Evolutionary conservation across 2,888 invertebrate genomes (phyloP).

Genomic region (Escarpia spicata): DNA sequence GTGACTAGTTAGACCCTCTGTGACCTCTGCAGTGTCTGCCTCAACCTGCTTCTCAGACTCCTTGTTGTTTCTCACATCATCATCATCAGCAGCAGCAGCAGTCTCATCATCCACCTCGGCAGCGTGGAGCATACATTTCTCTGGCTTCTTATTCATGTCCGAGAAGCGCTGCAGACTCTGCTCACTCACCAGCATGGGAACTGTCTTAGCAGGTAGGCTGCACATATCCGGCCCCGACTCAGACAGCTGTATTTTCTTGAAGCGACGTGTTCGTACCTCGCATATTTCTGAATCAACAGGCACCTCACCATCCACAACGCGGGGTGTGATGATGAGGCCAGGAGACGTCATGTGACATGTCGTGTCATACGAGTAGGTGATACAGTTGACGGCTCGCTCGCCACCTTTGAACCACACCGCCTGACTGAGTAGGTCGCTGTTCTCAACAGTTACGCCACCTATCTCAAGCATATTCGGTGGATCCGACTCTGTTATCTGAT

Average conservation of each 20-base stretch:
- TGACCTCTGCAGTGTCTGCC: background rate
- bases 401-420: background rate
- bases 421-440: conserved; percentile 2
- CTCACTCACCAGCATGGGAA: background rate
- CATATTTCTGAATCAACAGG: background rate
- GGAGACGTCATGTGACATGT: background rate
- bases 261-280: conserved; percentile 6
- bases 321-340: background rate
- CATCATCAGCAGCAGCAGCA: background rate
- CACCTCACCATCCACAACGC: background rate
- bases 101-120: background rate
- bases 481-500: background rate
- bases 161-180: background rate
- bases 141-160: background rate
- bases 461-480: background rate
- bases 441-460: background rate
- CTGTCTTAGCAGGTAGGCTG: background rate
- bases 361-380: background rate
- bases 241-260: background rate
- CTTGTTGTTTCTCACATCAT: too few relatives aligned
- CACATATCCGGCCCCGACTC: background rate
- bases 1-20: background rate
- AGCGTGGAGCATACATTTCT: background rate
- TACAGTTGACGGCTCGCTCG: background rate
- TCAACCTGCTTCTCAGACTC: background rate